A percentile compares a stretch with the other conserved stretches of the same genome.
Conservation (phyloP, 1,140 invertebrate species). For the Maniola jurtina region DNA sequence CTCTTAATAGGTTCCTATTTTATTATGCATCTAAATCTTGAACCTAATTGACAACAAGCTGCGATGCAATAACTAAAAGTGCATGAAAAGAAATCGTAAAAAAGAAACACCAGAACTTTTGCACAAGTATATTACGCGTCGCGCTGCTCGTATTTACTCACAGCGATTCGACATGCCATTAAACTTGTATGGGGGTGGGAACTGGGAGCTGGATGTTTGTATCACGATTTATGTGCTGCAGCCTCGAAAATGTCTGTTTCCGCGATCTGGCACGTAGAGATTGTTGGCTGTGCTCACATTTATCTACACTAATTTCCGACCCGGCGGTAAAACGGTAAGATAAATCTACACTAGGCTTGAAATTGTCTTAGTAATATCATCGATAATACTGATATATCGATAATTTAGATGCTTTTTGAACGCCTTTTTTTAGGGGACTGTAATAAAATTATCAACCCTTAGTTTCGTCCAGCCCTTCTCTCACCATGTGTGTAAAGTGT, state of each 20-base stretch:
- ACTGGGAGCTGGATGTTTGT: conserved; percentile 13
- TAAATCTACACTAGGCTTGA: too few species aligned
- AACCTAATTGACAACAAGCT: too few species aligned
- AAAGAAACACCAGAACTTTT: conserved; percentile 1
- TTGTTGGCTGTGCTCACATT: not conserved
- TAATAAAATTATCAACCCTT: too few species aligned
- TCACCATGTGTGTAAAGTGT: too few species aligned
- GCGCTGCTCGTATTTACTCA: conserved; percentile 2
- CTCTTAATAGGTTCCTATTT: too few species aligned
- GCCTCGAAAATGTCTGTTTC: conserved; percentile 11
- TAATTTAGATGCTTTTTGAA: too few species aligned
- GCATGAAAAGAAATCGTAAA: not conserved
- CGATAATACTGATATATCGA: too few species aligned
- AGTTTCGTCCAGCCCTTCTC: too few species aligned
- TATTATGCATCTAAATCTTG: too few species aligned
- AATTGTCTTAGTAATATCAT: too few species aligned
- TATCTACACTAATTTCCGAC: not conserved
- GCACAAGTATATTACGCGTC: conserved; percentile 1
- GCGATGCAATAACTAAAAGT: too few species aligned
- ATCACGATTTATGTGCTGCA: conserved; percentile 11
- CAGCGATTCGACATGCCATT: conserved; percentile 11
- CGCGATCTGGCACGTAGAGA: not conserved
- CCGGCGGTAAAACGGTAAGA: not conserved
- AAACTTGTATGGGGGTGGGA: conserved; percentile 8
- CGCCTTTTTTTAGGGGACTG: too few species aligned